Base-by-base conservation (phyloP, 2,797 vertebrate genomes). In the Neosilurus mollespiculum region DNA sequence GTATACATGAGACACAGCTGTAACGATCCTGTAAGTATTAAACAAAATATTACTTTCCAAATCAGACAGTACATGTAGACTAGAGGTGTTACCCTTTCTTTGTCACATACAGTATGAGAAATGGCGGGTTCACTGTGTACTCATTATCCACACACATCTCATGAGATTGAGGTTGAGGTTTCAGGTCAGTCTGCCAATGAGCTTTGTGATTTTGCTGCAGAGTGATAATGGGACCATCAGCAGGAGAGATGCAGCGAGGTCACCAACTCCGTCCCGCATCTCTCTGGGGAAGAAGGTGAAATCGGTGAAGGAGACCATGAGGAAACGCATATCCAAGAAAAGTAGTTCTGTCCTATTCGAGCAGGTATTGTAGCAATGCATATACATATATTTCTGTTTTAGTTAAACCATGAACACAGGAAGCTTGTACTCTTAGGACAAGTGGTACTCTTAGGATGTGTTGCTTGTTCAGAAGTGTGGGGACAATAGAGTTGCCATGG, bases 261-360 rank as follows among this genome's bases (percentile, higher is more conserved):
- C 98, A 4, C 98, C 98, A 22, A 95, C 95, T 14, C 96, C 96
- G 0, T 97, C 97, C 65, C 96, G 98, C 64, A 98, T 98, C 90
- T 99, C 97, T 66, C 95, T 99, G 71, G 97, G 98, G 80, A 99
- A 97, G 94, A 99, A 99, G 91, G 98, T 99, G 90, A 99, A 98
- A 88, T 99, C 98, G 0, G 98, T 99, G 70, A 99, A 98, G 91
- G 97, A 99, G 92, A 99, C 97, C 1, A 98, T 99, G 98, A 97
- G 96, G 93, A 99, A 98, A 87, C 96, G 96, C 87, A 99, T 99
- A 96, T 98, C 98, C 54, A 99, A 99, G 93, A 99, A 98, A 88
- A 98, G 97, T 72, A 97, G 94, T 92, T 96, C 94, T 89, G 95
- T 96, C 34, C 88, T 96, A 61, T 96, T 97, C 70, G 97, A 98